phyloP scores from a whole-genome alignment of 2,797 vertebrate genomes.

The Hydrophis major region DNA sequence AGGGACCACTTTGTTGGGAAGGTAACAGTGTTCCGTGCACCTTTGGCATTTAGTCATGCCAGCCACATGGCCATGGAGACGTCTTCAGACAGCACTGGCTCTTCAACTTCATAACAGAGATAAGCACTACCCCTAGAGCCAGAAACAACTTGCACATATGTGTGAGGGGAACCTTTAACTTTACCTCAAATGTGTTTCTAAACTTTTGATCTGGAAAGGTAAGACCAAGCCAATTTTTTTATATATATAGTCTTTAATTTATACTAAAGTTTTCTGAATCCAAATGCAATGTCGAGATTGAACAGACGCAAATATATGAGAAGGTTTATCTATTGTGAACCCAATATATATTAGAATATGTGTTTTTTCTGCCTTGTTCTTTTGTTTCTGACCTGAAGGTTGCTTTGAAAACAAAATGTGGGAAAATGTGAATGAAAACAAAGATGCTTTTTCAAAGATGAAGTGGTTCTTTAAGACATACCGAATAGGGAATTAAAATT shows the following conservation, averaged over 20 bases:
- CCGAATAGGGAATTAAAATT: neutral
- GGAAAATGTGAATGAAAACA: conserved; percentile 2
- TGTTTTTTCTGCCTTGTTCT: neutral
- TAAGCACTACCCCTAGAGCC: no score
- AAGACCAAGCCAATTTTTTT: neutral
- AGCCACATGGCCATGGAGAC: no score
- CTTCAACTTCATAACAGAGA: no score
- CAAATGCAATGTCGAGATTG: neutral
- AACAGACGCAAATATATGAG: neutral
- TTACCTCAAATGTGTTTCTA: neutral
- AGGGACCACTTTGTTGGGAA: no score
- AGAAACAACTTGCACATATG: no score
- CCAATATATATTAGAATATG: neutral
- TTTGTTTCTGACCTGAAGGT: neutral
- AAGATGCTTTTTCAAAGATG: conserved; percentile 11
- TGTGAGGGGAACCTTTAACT: no score
- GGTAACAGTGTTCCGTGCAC: no score
- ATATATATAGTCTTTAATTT: neutral
- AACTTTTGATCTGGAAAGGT: neutral
- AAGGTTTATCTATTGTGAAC: neutral
- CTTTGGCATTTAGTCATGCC: no score
- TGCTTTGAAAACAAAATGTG: conserved; percentile 8
- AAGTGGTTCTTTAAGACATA: conserved; percentile 11
- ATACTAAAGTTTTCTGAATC: neutral
- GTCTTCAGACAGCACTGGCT: no score